Percentiles rank a stretch among this genome's conserved stretches.
These are phyloP conservation scores for Drosophila algonquin DNA, from an alignment of 2,888 invertebrate species.

Conservation along the genomic window DNA sequence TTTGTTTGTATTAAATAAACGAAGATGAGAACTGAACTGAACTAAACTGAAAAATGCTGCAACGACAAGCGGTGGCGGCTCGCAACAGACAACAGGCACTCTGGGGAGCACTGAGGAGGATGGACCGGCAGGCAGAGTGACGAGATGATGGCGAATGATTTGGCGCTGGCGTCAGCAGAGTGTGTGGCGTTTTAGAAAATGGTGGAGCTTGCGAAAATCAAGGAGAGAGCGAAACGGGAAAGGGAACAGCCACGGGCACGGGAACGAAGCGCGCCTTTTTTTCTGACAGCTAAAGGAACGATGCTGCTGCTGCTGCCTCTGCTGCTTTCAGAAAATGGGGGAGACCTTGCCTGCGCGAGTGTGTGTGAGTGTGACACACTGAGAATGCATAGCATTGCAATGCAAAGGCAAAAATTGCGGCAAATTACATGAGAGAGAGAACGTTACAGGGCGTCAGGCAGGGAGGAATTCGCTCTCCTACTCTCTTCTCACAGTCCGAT, in stretches of 20 bases:
- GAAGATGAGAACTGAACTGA: slow-evolving; percentile 33
- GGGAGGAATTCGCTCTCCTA: slow-evolving; percentile 15
- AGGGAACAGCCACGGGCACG: slow-evolving; percentile 34
- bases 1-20: slow-evolving; percentile 38
- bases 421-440: slow-evolving; percentile 70
- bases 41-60: slow-evolving; percentile 24
- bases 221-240: slow-evolving; percentile 38
- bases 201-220: slow-evolving; percentile 66
- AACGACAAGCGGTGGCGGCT: slow-evolving; percentile 11
- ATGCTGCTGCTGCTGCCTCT: slow-evolving; percentile 23
- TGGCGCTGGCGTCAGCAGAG: slow-evolving; percentile 69
- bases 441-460: slow-evolving; percentile 61
- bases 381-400: slow-evolving; percentile 53
- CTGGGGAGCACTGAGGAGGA: slow-evolving; percentile 49
- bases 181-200: slow-evolving; percentile 64
- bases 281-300: slow-evolving; percentile 52
- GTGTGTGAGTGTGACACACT: slow-evolving; percentile 43
- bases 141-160: slow-evolving; percentile 56
- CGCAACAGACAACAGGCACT: slow-evolving; percentile 37
- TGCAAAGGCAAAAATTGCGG: slow-evolving; percentile 74
- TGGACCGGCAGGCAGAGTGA: slow-evolving; percentile 34
- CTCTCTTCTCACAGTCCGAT: slow-evolving; percentile 9
- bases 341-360: slow-evolving; percentile 49
- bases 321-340: slow-evolving; percentile 44
- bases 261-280: slow-evolving; percentile 66